These are phyloP conservation scores for Cerceris rybyensis DNA, from an alignment of 2,888 invertebrate species.

Conservation along the genomic window DNA sequence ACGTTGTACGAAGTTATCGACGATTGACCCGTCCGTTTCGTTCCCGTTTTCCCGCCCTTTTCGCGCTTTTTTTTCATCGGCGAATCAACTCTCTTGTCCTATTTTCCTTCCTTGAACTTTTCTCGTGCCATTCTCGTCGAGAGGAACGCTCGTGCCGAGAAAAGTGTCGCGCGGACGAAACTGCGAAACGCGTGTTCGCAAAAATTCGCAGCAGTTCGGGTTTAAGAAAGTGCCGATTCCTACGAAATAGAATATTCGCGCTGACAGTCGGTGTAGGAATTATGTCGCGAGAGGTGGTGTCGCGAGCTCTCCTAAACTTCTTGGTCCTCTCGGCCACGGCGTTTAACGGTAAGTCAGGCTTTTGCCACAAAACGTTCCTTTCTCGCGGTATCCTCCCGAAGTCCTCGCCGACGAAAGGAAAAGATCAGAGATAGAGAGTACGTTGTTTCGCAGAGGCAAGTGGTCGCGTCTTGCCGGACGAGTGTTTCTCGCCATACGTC, in stretches of 20 bases:
- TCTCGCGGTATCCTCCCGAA: neutral
- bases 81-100: too few relatives aligned
- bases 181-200: neutral
- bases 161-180: neutral
- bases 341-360: constrained; percentile 50
- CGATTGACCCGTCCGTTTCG: neutral
- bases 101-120: too few relatives aligned
- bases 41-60: neutral
- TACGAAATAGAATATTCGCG: constrained; percentile 55
- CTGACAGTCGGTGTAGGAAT: constrained; percentile 50
- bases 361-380: neutral
- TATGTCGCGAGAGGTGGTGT: constrained; percentile 55
- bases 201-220: constrained; percentile 33
- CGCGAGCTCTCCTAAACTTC: constrained; percentile 32
- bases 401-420: neutral
- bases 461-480: neutral
- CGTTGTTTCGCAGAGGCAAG: constrained; percentile 5
- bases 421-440: neutral
- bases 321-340: constrained; percentile 20
- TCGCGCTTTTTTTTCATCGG: too few relatives aligned
- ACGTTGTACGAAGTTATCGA: constrained; percentile 62
- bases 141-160: too few relatives aligned
- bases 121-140: too few relatives aligned
- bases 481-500: constrained; percentile 51
- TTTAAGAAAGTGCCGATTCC: constrained; percentile 45